Conservation (phyloP, 2,888 invertebrate species). For the Myathropa florea region DNA sequence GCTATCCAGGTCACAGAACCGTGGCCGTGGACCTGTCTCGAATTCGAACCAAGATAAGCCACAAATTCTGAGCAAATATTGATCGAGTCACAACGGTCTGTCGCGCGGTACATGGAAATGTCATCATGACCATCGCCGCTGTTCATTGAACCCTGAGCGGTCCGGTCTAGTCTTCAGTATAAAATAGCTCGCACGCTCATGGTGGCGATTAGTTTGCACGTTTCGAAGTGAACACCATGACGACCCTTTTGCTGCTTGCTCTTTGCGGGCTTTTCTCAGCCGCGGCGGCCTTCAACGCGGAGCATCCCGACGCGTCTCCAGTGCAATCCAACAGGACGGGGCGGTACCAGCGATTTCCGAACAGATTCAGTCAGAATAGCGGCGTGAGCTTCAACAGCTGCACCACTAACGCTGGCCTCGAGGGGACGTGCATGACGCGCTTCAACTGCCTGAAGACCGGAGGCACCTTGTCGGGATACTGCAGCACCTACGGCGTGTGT, state of each 20-base stretch:
- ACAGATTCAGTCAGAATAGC: slow-evolving; percentile 1
- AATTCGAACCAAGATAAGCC: slow-evolving; percentile 13
- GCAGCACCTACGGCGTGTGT: slow-evolving; percentile 78
- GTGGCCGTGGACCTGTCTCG: background rate
- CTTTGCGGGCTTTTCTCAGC: background rate
- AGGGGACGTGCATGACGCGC: slow-evolving; percentile 78
- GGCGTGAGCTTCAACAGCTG: slow-evolving; percentile 73
- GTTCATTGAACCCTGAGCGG: slow-evolving; percentile 56
- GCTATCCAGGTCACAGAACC: background rate
- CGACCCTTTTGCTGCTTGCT: background rate
- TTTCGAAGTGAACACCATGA: slow-evolving; percentile 36
- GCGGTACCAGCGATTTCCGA: slow-evolving; percentile 7
- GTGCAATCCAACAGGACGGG: slow-evolving; percentile 31
- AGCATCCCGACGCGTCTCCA: background rate
- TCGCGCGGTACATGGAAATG: slow-evolving; percentile 1
- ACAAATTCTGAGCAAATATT: slow-evolving; percentile 52
- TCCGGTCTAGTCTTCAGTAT: slow-evolving; percentile 26
- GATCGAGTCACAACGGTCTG: slow-evolving; percentile 21
- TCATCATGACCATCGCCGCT: slow-evolving; percentile 37
- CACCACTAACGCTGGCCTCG: slow-evolving; percentile 75
- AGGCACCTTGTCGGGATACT: slow-evolving; percentile 78
- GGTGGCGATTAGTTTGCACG: slow-evolving; percentile 53
- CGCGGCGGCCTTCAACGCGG: background rate
- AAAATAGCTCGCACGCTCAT: slow-evolving; percentile 43
- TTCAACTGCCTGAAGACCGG: slow-evolving; percentile 77